Evolutionary conservation across 1,140 invertebrate species (phyloP), one percentile per base, ranked within the genome.

Genomic region (Campoletis sonorensis): DNA sequence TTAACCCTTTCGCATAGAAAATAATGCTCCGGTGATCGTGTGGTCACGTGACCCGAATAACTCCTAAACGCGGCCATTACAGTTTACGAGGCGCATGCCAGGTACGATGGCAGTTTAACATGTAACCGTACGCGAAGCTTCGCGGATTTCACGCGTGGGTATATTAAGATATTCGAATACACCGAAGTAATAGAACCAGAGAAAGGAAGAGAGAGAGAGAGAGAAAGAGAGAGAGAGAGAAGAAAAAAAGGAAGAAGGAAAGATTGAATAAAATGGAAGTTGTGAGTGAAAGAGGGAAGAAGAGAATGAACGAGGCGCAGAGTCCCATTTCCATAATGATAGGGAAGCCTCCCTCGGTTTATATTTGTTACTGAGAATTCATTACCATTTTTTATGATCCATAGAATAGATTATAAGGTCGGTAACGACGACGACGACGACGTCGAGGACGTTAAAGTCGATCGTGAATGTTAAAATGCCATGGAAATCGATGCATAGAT

Each of bases 301-400:
- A 13, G 30, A 18, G 30, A 76, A 85, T 58, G 70, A 33, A 67
- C 79, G 73, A 79, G 76, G 54, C 27, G 51, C 67, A 61, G 76
- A 71, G 61, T 73, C 37, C 80, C 72, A 88, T 88, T 87, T 88
- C 84, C 86, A 87, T 88, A 87, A 88, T 87, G 84, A 86, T 85
- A 86, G 84, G 81, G 84, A 82, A 80, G 84, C 70, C 67, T 70
- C 78, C 33, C 81, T 40, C 51, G 40, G 76, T 68, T 82, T 82
- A 82, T 85, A 86, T 86, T 86, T 85, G 83, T 86, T 85, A 86
- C 84, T 68, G 71, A 61, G 83, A 87, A 88, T 87, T 88, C 86
- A 88, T 87, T 87, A 88, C 83, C 81, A 88, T 87, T 88, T 84
- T 86, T 88, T 87, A 87, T 81, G 81, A 82, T 26, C 81, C 78